Conservation (phyloP, 2,113 vertebrate species). For the Psilopsiagon aurifrons region DNA sequence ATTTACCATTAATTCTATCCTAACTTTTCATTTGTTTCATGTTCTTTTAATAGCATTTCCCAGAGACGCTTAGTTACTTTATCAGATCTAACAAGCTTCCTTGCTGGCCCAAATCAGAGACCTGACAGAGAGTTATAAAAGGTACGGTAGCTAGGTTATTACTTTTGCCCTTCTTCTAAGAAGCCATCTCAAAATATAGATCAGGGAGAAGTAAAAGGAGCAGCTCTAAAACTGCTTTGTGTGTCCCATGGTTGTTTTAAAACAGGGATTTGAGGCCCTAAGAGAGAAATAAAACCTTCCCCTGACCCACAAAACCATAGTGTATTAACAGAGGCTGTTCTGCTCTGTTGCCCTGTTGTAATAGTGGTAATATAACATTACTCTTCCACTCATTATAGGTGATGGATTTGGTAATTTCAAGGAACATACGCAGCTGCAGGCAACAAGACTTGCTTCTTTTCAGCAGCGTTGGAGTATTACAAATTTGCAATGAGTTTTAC, state of each 20-base stretch:
- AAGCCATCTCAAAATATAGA: neutral
- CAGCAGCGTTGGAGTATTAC: neutral
- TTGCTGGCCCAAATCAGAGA: conserved; percentile 42
- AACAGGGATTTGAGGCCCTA: neutral
- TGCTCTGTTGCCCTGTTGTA: neutral
- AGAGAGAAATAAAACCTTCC: conserved; percentile 10
- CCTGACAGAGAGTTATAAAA: neutral
- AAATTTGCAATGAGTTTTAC: neutral
- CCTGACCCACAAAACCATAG: neutral
- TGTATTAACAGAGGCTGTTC: neutral
- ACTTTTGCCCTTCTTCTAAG: neutral
- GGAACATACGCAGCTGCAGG: neutral
- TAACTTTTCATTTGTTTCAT: conserved; percentile 56
- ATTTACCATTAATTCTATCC: conserved; percentile 13
- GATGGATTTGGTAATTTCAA: neutral
- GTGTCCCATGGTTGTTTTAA: conserved; percentile 4
- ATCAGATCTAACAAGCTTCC: conserved; percentile 19
- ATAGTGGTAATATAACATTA: neutral
- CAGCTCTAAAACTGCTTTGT: neutral
- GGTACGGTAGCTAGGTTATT: neutral
- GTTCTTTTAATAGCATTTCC: conserved; percentile 51
- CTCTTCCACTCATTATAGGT: neutral
- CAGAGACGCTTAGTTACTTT: conserved; percentile 41
- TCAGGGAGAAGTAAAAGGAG: conserved; percentile 14
- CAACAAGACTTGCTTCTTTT: neutral